Conservation (phyloP, 2,888 invertebrate genomes). For the Conops quadrifasciatus region DNA sequence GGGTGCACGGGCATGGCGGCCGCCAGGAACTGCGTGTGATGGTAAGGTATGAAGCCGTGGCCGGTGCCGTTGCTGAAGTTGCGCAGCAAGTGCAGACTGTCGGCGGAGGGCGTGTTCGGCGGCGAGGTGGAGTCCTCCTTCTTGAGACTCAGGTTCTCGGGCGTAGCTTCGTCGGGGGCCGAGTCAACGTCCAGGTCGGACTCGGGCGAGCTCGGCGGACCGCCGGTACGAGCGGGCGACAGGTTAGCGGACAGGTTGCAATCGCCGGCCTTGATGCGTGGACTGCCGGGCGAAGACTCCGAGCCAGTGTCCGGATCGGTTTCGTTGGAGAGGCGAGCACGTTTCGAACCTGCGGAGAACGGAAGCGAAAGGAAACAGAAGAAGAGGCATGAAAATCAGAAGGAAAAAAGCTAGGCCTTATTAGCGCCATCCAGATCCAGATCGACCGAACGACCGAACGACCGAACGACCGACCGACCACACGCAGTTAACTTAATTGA, state of each 20-base stretch:
- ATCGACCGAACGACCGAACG: neutral
- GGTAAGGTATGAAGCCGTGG: slow-evolving; percentile 67
- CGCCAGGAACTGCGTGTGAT: slow-evolving; percentile 62
- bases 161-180: slow-evolving; percentile 69
- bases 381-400: neutral
- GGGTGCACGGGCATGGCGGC: slow-evolving; percentile 47
- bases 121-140: slow-evolving; percentile 68
- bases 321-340: slow-evolving; percentile 64
- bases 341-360: slow-evolving; percentile 60
- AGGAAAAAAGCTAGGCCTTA: slow-evolving; percentile 1
- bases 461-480: slow-evolving; percentile 3
- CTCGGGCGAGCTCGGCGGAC: slow-evolving; percentile 65
- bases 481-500: slow-evolving; percentile 11
- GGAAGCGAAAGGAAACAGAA: neutral
- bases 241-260: slow-evolving; percentile 60
- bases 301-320: slow-evolving; percentile 66
- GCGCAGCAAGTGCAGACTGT: slow-evolving; percentile 60
- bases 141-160: slow-evolving; percentile 84
- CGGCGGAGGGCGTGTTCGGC: slow-evolving; percentile 62
- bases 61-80: slow-evolving; percentile 59
- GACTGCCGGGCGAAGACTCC: slow-evolving; percentile 65
- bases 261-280: slow-evolving; percentile 54
- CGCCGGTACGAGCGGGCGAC: slow-evolving; percentile 64
- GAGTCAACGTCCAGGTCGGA: slow-evolving; percentile 66
- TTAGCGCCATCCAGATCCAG: neutral